A percentile compares a stretch with the other conserved stretches of the same genome.
phyloP scores from a whole-genome alignment of 2,113 vertebrate genomes.

The Seriola quinqueradiata region DNA sequence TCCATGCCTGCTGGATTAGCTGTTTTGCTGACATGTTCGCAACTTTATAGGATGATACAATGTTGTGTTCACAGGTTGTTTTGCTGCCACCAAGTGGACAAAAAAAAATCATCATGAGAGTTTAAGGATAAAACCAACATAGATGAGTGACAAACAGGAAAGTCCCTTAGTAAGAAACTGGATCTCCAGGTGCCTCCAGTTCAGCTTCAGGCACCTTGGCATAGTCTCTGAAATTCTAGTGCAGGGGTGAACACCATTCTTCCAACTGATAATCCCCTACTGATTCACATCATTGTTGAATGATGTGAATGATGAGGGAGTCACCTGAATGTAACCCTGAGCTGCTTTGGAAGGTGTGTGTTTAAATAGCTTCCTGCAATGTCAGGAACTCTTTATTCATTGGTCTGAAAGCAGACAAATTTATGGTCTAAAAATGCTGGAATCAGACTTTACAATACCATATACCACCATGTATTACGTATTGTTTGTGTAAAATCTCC shows the following conservation, averaged over 20 bases:
- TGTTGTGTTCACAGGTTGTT: not conserved
- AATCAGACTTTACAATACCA: not conserved
- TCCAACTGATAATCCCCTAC: not conserved
- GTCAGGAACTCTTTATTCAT: not conserved
- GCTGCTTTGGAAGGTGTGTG: not conserved
- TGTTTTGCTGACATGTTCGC: not conserved
- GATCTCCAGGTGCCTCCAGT: not conserved
- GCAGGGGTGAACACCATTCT: not conserved
- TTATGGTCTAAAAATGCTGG: not conserved
- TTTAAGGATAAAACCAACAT: not conserved
- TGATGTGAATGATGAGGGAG: not conserved
- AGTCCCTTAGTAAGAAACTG: no score
- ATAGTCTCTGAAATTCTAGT: not conserved
- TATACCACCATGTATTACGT: not conserved
- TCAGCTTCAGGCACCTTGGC: not conserved
- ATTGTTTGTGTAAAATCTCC: not conserved
- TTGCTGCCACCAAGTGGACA: conserved; percentile 3
- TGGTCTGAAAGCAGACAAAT: not conserved
- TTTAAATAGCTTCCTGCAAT: not conserved
- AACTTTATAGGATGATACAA: not conserved
- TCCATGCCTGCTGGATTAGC: not conserved
- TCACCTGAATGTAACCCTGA: not conserved
- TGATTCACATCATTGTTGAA: not conserved
- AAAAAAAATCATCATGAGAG: not conserved
- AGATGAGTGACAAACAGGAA: not conserved